Conservation (phyloP, 2,113 vertebrate species). For the Periophthalmus modestus region DNA sequence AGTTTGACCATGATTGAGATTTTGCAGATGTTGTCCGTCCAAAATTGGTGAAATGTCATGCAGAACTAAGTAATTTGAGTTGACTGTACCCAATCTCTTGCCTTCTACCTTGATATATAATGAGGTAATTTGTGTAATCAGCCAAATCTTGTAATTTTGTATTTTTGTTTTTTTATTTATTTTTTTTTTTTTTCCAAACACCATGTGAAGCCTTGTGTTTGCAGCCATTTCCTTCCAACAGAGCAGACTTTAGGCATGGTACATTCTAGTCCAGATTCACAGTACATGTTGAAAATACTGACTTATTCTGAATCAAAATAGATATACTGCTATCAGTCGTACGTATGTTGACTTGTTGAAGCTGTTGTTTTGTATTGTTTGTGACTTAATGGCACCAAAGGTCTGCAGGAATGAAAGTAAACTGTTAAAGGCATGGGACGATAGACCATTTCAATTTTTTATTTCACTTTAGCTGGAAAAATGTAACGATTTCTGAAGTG, state of each 20-base stretch:
- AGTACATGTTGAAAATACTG: background rate
- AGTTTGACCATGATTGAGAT: background rate
- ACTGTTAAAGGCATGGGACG: background rate
- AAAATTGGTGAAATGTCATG: background rate
- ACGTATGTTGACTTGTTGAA: background rate
- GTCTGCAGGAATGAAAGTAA: background rate
- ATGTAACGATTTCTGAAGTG: too few species aligned
- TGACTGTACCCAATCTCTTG: background rate
- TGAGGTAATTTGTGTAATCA: background rate
- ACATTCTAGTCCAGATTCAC: background rate
- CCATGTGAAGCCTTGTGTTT: background rate
- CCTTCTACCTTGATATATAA: background rate
- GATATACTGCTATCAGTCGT: background rate
- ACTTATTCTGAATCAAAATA: background rate
- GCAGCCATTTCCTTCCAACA: background rate
- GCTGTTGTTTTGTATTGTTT: background rate
- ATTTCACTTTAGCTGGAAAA: too few species aligned
- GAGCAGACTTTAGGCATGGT: background rate
- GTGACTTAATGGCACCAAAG: constrained; percentile 1
- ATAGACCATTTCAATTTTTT: background rate
- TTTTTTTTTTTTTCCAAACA: background rate
- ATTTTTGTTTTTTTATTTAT: background rate
- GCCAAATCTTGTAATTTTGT: background rate
- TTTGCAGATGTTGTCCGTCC: background rate
- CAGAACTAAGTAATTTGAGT: background rate